Base-by-base conservation (phyloP, 1,140 invertebrate genomes). In the Aculops lycopersici region DNA sequence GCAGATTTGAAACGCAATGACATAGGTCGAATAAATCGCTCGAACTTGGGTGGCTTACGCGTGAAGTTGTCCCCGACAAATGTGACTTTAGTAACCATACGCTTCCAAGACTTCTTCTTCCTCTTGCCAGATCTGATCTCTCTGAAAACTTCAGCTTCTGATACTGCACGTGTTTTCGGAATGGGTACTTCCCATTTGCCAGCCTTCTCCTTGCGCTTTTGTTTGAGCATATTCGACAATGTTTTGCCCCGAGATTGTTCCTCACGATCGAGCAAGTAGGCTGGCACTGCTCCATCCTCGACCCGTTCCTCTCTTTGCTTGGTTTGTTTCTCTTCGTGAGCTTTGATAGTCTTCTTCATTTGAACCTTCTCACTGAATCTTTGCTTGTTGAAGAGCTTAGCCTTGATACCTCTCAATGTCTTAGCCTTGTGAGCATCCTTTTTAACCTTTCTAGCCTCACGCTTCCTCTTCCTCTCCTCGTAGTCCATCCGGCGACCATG, bases 151-250 rank as follows among this genome's bases (percentile, higher is more conserved):
- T 99, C 92, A 1, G 79, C 70, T 54, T 99, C 90, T n/a, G 80
- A 78, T 49, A 95, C 81, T 1, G 84, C 83, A 53, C 71, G 68
- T 0, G 98, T 88, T 70, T 97, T 95, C 0, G 92, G 90, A 51
- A 99, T 74, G 0, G 92, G 92, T 0, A 99, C 92, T 52, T 95
- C 80, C 86, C 88, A 99, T 67, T 98, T 98, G 0, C 88, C 92
- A 42, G 83, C 86, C 54, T 99, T 99, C 58, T 98, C 90, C 59
- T 97, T 97, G 2, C 92, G 66, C 58, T 99, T 99, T 57, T 98
- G 88, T 62, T 99, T 99, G 42, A 99, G 90, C 74, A 92, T 94
- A 54, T 95, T 97, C 0, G 86, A 94, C 0, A 99, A 60, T 16
- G 95, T 73, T 61, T 95, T 97, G 3, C 86, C 81, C 38, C 74